Conservation (phyloP, 2,888 invertebrate species). For the Tipula vernalis region DNA sequence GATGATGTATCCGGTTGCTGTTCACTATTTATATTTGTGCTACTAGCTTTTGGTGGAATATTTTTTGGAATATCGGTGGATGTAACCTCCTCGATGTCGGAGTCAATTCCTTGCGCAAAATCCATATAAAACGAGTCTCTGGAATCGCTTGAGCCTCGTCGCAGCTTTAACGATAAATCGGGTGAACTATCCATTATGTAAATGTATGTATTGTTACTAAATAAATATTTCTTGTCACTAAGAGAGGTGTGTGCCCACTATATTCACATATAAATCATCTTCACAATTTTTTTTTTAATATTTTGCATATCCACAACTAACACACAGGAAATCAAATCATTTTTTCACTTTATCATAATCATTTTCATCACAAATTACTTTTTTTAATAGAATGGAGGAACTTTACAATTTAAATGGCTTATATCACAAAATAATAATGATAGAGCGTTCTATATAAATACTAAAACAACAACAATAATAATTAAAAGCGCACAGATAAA, state of each 20-base stretch:
- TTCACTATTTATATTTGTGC: slow-evolving; percentile 12
- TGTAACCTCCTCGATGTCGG: slow-evolving; percentile 76
- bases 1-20: not conserved
- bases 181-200: slow-evolving; percentile 60
- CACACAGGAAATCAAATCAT: slow-evolving; percentile 8
- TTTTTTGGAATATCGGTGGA: slow-evolving; percentile 43
- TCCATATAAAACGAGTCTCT: slow-evolving; percentile 84
- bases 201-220: not conserved
- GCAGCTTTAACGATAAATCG: slow-evolving; percentile 71
- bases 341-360: slow-evolving; percentile 7
- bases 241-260: not conserved
- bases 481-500: not conserved
- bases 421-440: not conserved
- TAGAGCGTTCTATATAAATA: not conserved
- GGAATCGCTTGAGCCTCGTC: slow-evolving; percentile 76
- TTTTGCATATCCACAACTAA: not conserved
- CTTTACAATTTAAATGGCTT: not conserved
- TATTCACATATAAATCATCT: not conserved
- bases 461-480: not conserved
- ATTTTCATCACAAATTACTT: slow-evolving; percentile 4
- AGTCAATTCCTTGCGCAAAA: slow-evolving; percentile 81
- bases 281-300: not conserved
- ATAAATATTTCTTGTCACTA: not conserved
- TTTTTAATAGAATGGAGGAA: not conserved
- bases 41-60: slow-evolving; percentile 23